phyloP scores from a whole-genome alignment of 2,888 invertebrate species.

The Diloba caeruleocephala region DNA sequence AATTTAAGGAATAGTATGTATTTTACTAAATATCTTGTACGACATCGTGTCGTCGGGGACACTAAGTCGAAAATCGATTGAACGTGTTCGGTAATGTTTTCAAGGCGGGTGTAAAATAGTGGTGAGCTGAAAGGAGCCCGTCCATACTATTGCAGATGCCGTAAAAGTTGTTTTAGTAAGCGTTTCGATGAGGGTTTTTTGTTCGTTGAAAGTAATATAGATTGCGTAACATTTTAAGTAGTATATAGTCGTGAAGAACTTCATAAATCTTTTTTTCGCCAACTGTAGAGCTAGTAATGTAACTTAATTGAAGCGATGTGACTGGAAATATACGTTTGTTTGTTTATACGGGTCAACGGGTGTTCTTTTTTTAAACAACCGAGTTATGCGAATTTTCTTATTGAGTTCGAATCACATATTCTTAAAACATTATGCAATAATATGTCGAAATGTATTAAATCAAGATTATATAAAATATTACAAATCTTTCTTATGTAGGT shows the following conservation, averaged over 20 bases:
- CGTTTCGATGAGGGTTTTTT: constrained; percentile 58
- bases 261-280: constrained; percentile 14
- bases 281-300: constrained; percentile 8
- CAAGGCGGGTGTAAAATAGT: constrained; percentile 79
- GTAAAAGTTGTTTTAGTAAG: constrained; percentile 75
- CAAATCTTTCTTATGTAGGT: too few species aligned
- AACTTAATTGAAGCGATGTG: background rate
- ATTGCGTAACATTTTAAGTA: constrained; percentile 71
- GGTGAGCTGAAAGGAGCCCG: constrained; percentile 77
- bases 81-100: constrained; percentile 82
- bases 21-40: constrained; percentile 35
- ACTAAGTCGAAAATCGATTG: constrained; percentile 85
- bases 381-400: background rate
- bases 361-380: constrained; percentile 22
- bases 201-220: constrained; percentile 51
- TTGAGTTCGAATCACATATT: background rate
- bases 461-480: too few species aligned
- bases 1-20: constrained; percentile 43
- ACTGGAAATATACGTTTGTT: constrained; percentile 1
- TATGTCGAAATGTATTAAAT: background rate
- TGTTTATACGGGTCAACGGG: constrained; percentile 31
- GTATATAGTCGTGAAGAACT: constrained; percentile 12
- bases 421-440: constrained; percentile 4
- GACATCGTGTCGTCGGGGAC: constrained; percentile 47
- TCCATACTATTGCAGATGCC: constrained; percentile 69